A percentile compares a stretch with the other conserved stretches of the same genome.
Conservation (phyloP, 2,888 invertebrate species). For the Dascillus cervinus region DNA sequence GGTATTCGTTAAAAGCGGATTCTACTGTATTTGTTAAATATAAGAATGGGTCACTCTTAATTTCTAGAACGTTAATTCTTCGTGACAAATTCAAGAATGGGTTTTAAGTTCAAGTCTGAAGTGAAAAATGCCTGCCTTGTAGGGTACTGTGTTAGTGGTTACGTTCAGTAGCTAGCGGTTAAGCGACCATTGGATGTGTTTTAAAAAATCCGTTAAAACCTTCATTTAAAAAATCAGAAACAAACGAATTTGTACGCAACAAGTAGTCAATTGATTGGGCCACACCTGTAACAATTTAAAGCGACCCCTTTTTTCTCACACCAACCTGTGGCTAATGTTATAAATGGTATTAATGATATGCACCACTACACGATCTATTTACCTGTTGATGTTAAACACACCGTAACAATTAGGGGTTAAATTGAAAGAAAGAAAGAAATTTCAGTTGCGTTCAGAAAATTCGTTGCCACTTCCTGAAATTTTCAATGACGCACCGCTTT, state of each 20-base stretch:
- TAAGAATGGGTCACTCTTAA: too few species aligned
- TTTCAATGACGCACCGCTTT: too few species aligned
- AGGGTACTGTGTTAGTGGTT: too few species aligned
- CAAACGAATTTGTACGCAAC: not conserved
- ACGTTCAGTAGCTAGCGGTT: too few species aligned
- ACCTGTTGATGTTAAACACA: constrained; percentile 8
- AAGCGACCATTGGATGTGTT: too few species aligned
- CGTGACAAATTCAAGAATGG: too few species aligned
- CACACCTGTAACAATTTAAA: constrained; percentile 10
- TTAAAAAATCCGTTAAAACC: not conserved
- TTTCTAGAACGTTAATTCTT: too few species aligned
- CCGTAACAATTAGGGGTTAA: constrained; percentile 8
- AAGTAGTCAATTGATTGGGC: constrained; percentile 2
- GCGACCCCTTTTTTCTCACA: constrained; percentile 10
- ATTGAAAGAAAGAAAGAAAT: not conserved
- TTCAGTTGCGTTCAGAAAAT: not conserved
- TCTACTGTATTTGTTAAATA: too few species aligned
- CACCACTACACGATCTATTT: constrained; percentile 4
- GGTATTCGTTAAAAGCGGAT: too few species aligned
- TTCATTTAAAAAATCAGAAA: not conserved
- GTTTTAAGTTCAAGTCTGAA: too few species aligned
- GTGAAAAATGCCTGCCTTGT: too few species aligned
- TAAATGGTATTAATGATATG: constrained; percentile 11
- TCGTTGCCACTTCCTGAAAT: too few species aligned
- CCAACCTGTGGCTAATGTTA: constrained; percentile 9